These are phyloP conservation scores for Urocyon cinereoargenteus DNA, from an alignment of 2,797 vertebrate genomes.

Conservation along the genomic window DNA sequence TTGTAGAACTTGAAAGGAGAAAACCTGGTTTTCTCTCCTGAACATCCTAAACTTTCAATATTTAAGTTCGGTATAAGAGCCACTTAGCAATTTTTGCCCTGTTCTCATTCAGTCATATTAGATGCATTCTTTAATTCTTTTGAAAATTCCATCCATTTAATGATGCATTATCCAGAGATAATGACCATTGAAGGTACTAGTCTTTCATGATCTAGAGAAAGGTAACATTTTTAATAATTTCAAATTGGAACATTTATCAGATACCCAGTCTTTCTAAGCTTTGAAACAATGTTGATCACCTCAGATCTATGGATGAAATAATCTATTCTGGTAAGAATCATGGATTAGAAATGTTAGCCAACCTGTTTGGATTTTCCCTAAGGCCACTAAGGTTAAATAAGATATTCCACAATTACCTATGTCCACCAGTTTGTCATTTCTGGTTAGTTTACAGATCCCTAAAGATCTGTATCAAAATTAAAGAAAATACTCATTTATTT, in stretches of 20 bases:
- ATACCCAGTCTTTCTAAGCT: neutral
- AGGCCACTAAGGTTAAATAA: neutral
- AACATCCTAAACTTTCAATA: too few relatives aligned
- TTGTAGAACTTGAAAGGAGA: neutral
- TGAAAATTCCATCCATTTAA: neutral
- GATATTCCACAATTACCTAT: neutral
- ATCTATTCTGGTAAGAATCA: neutral
- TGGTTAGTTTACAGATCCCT: neutral
- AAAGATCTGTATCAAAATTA: neutral
- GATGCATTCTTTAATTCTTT: neutral
- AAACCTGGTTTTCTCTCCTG: neutral
- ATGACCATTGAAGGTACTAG: neutral
- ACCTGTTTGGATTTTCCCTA: neutral
- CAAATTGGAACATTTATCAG: slow-evolving; percentile 9
- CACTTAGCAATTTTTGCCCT: neutral
- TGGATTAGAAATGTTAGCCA: neutral
- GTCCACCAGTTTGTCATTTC: neutral
- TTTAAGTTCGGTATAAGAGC: neutral
- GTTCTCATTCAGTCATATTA: neutral
- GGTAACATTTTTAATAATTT: slow-evolving; percentile 43
- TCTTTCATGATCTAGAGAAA: neutral
- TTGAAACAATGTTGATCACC: neutral
- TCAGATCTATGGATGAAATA: neutral
- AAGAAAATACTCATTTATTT: slow-evolving; percentile 37
- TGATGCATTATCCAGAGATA: neutral